Percentiles rank a stretch among this genome's conserved stretches.
Conservation (phyloP, 1,140 invertebrate genomes). For the Muscidifurax raptorellus region DNA sequence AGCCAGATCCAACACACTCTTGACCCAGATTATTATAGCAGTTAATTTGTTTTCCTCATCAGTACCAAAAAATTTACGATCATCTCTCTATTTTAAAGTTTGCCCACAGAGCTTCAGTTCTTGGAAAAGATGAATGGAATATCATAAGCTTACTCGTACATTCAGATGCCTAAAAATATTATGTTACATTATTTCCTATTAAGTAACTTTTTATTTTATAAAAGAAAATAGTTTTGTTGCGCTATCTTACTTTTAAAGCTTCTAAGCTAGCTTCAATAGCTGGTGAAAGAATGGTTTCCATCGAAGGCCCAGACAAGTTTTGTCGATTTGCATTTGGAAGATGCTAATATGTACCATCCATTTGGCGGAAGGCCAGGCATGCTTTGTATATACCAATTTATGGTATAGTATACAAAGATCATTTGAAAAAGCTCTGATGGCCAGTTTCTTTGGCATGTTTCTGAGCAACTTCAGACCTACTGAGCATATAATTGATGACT, state of each 20-base stretch:
- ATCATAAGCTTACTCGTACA: constrained; percentile 95
- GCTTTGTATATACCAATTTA: too few relatives aligned
- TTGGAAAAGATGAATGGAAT: constrained; percentile 97
- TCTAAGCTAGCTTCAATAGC: constrained; percentile 97
- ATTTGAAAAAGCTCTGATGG: constrained; percentile 91
- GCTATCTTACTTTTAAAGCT: constrained; percentile 85
- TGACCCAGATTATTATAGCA: constrained; percentile 95
- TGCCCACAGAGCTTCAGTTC: constrained; percentile 95
- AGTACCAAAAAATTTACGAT: constrained; percentile 95
- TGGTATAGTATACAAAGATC: too few relatives aligned
- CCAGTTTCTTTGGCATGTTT: constrained; percentile 89
- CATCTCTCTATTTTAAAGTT: constrained; percentile 96
- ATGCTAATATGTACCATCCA: background rate
- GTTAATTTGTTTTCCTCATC: constrained; percentile 96
- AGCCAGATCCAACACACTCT: constrained; percentile 91
- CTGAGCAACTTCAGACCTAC: constrained; percentile 87
- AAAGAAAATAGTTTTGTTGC: background rate
- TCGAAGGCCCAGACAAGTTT: constrained; percentile 68
- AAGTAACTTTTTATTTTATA: background rate
- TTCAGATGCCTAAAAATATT: constrained; percentile 82
- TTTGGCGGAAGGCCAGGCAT: constrained; percentile 25
- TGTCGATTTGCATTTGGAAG: constrained; percentile 47
- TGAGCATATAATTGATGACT: constrained; percentile 87
- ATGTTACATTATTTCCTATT: background rate
- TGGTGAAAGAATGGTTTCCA: constrained; percentile 93